Evolutionary conservation across 2,797 vertebrate genomes (phyloP), one percentile per base, ranked within the genome.

Genomic region (Gastrophryne carolinensis): DNA sequence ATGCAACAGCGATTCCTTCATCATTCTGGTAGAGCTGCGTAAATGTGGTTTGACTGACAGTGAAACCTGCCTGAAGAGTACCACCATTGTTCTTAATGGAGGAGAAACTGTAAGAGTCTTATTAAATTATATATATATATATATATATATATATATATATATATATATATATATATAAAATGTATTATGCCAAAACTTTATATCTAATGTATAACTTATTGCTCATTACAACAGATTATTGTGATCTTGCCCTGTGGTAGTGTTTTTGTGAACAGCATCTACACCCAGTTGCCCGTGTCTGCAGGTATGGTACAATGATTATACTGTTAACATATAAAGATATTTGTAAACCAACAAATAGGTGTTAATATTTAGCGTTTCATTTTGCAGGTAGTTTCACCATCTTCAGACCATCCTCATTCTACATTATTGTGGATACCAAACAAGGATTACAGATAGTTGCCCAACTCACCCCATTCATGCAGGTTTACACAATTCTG

Each of bases 201-300:
- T n/a, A n/a, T n/a, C n/a, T n/a, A n/a, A n/a, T n/a, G n/a, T 12
- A 5, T 64, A n/a, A 5, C 11, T 3, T 17, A 47, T 27, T 1
- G n/a, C 58, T n/a, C 15, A 12, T 35, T 57, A 12, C 5, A 35
- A 27, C 83, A 96, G 94, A 86, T 92, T 12, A 79, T 95, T 66
- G 83, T 82, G 37, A 86, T 95, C 81, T 90, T 90, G 49, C 71
- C 93, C 72, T 87, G 82, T 0, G 94, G 94, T 12, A 91, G 88
- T 49, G 90, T 95, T 15, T 93, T 89, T 75, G 83, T 95, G 74
- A 95, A 96, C 72, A 89, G 85, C 80, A 89, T 95, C 78, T 90
- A 90, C 49, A 91, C 92, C 23, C 91, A 92, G 81, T 79, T 96
- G 62, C 95, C 95, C 0, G 67, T 95, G 62, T 94, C 91, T 34